Evolutionary conservation across 2,888 invertebrate species (phyloP), one percentile per base, ranked within the genome.

Genomic region (Oscheius myriophilus): DNA sequence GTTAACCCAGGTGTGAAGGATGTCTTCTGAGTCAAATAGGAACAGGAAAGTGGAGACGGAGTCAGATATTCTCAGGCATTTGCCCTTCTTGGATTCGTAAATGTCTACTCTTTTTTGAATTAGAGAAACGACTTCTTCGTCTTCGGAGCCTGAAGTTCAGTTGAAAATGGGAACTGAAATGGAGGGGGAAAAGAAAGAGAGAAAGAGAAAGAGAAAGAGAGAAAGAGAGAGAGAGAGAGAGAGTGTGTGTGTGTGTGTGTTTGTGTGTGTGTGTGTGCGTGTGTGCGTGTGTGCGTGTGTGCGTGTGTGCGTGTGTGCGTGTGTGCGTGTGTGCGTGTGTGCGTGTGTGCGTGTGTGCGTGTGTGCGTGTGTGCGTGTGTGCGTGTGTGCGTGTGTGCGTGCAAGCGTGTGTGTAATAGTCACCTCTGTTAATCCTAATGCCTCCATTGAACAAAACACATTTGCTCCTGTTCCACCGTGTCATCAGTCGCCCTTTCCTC

Each of bases 381-480:
- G n/a, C n/a, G n/a, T n/a, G n/a, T n/a, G n/a, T n/a, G n/a, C n/a
- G n/a, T n/a, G n/a, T n/a, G n/a, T n/a, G n/a, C n/a, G n/a, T n/a
- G n/a, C n/a, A n/a, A n/a, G n/a, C n/a, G n/a, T n/a, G n/a, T n/a
- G n/a, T n/a, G n/a, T n/a, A n/a, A n/a, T 57, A 16, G 6, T 61
- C 68, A 79, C 79, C 72, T 43, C 68, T 76, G 18, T 75, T 72
- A 33, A 80, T 59, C 33, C 80, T 45, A 51, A 80, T 72, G 14
- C 71, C 75, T 23, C 75, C 75, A 64, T 80, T 78, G 67, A 71
- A 75, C 16, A 80, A 70, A 12, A 78, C 67, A 18, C 76, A 76
- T 45, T 70, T 65, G 18, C 68, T 64, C 63, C 75, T 68, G 1
- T 39, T 69, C 80, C 80, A 80, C 21, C 59, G 75, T 21, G 72